Evolutionary conservation across 2,888 invertebrate genomes (phyloP).

Genomic region (Phytoseiulus persimilis): DNA sequence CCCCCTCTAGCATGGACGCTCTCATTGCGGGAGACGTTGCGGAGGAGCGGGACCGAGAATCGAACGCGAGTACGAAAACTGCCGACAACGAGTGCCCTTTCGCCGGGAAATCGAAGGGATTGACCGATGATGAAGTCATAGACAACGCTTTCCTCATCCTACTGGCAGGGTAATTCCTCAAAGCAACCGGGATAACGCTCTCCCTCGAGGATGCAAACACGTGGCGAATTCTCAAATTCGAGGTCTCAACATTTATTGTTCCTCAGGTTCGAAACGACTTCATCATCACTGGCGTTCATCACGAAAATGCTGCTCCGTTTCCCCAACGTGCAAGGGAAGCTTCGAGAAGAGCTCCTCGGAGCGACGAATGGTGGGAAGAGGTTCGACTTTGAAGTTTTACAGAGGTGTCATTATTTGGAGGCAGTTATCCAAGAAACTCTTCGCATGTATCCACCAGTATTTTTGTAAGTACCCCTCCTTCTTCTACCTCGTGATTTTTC

Average conservation of each 20-base stretch:
- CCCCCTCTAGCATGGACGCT: background rate
- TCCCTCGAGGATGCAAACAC: too few relatives aligned
- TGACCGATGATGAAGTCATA: slow-evolving; percentile 8
- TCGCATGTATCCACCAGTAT: slow-evolving; percentile 44
- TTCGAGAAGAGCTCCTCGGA: slow-evolving; percentile 7
- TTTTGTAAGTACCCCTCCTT: slow-evolving; percentile 17
- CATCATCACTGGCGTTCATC: background rate
- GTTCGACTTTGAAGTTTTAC: slow-evolving; percentile 43
- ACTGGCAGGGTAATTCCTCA: background rate
- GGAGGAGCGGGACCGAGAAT: background rate
- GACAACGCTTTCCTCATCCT: background rate
- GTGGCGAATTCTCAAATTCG: too few relatives aligned
- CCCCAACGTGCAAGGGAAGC: slow-evolving; percentile 13
- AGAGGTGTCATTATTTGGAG: slow-evolving; percentile 43
- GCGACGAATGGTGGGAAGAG: background rate
- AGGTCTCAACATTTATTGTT: too few relatives aligned
- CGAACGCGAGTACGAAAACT: background rate
- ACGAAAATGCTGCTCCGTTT: slow-evolving; percentile 7
- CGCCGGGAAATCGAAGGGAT: background rate
- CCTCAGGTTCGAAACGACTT: background rate
- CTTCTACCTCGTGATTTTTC: too few relatives aligned
- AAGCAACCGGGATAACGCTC: too few relatives aligned
- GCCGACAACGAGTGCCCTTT: background rate
- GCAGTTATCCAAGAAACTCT: slow-evolving; percentile 43
- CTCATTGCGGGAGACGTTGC: background rate